phyloP scores from a whole-genome alignment of 1,140 invertebrate genomes.

The Dinoponera quadriceps region DNA sequence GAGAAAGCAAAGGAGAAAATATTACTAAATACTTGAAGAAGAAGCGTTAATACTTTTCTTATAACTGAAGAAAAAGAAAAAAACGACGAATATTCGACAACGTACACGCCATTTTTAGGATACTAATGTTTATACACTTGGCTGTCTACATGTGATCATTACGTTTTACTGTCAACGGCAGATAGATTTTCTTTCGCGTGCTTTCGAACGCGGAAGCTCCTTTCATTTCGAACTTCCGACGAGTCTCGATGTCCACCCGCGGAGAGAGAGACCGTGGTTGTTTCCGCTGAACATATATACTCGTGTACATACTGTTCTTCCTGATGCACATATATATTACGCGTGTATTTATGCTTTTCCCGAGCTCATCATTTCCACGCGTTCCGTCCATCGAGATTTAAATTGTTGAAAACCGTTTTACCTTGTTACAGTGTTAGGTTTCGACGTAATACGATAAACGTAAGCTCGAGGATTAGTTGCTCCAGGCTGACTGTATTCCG shows the following conservation, averaged over 20 bases:
- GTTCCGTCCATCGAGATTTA: slow-evolving; percentile 59
- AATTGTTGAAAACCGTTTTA: slow-evolving; percentile 19
- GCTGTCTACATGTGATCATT: slow-evolving; percentile 79
- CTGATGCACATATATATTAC: slow-evolving; percentile 18
- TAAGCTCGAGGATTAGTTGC: slow-evolving; percentile 36
- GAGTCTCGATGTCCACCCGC: not conserved
- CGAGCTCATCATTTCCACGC: slow-evolving; percentile 45
- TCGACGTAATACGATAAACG: slow-evolving; percentile 26
- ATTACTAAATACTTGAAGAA: slow-evolving; percentile 44
- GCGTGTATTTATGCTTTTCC: slow-evolving; percentile 52
- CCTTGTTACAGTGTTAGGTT: not conserved
- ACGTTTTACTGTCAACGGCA: slow-evolving; percentile 66
- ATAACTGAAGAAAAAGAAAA: slow-evolving; percentile 56
- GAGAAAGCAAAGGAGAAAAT: slow-evolving; percentile 42
- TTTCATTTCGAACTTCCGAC: slow-evolving; percentile 21
- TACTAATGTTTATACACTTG: slow-evolving; percentile 71
- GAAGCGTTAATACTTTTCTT: slow-evolving; percentile 63
- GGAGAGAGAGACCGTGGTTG: not conserved
- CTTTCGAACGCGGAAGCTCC: not conserved
- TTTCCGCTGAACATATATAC: slow-evolving; percentile 29
- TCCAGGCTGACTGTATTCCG: not conserved
- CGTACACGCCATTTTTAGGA: slow-evolving; percentile 75
- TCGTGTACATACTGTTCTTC: slow-evolving; percentile 60
- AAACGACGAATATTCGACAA: slow-evolving; percentile 61
- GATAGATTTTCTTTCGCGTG: not conserved